Evolutionary conservation across 2,113 vertebrate species (phyloP).

Genomic region (Numenius arquata): DNA sequence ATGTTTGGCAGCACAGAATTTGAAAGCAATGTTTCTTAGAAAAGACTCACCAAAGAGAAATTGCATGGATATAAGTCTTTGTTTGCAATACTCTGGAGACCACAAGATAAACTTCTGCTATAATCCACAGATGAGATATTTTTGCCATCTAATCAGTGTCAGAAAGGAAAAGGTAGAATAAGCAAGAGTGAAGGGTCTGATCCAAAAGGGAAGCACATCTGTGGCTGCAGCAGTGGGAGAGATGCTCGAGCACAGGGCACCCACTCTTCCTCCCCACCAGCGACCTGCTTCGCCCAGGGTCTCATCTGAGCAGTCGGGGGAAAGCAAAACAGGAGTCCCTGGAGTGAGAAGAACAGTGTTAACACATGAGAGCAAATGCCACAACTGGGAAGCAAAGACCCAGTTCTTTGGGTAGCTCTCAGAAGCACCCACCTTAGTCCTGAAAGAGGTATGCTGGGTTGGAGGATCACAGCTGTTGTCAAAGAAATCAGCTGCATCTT

Average conservation of each 20-base stretch:
- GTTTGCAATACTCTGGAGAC: background rate
- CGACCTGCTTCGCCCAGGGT: fast-evolving
- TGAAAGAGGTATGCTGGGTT: background rate
- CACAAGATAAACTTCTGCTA: background rate
- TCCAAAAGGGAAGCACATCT: constrained; percentile 12
- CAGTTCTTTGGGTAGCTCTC: background rate
- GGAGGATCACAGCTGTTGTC: background rate
- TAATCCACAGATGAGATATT: background rate
- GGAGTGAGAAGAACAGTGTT: background rate
- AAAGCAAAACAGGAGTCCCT: background rate
- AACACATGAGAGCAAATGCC: background rate
- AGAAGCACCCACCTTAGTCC: background rate
- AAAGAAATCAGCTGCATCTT: background rate
- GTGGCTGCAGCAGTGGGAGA: background rate
- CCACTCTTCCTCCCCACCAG: background rate
- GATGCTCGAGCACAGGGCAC: background rate
- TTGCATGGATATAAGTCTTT: background rate
- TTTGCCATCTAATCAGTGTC: background rate
- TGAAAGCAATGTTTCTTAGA: background rate
- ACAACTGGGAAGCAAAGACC: background rate
- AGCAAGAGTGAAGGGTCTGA: background rate
- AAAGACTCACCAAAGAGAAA: background rate
- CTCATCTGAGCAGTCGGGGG: background rate
- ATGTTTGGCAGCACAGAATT: background rate
- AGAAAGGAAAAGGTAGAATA: constrained; percentile 35